Percentiles rank a stretch among this genome's conserved stretches.
Conservation (phyloP, 2,888 invertebrate genomes). For the Harmothoe impar region DNA sequence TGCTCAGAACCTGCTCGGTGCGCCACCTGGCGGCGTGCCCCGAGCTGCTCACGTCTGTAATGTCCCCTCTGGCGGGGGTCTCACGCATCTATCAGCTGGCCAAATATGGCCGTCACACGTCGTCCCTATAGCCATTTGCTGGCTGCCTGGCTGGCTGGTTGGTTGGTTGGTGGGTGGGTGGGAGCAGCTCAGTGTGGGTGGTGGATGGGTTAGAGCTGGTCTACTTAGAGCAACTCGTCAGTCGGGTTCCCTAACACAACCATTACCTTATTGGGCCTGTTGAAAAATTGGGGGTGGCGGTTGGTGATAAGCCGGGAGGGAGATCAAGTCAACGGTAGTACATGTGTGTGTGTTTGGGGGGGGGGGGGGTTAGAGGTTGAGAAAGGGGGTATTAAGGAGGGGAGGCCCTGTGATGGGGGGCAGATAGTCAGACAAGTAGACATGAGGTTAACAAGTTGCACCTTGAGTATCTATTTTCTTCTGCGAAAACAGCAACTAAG, state of each 20-base stretch:
- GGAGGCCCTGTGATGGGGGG: background rate
- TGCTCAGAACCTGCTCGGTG: too few species aligned
- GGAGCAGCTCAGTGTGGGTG: background rate
- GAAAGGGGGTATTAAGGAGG: background rate
- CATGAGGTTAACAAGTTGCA: too few species aligned
- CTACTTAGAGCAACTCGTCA: background rate
- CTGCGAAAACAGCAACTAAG: too few species aligned
- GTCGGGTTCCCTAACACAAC: background rate
- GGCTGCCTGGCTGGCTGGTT: background rate
- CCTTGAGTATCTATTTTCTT: too few species aligned
- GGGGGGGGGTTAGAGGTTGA: background rate
- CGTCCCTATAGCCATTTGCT: background rate
- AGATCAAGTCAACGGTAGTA: too few species aligned
- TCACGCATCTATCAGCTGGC: background rate
- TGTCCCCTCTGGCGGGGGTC: background rate
- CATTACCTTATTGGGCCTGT: constrained; percentile 34
- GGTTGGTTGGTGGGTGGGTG: too few species aligned
- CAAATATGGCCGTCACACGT: background rate
- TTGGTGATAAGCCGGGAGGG: background rate
- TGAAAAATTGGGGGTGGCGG: background rate
- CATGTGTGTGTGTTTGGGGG: too few species aligned
- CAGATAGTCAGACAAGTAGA: background rate
- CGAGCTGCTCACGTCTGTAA: background rate
- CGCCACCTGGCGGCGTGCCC: too few species aligned
- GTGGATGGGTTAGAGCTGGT: too few species aligned